Evolutionary conservation across 2,888 invertebrate species (phyloP).

Genomic region (Allolobophora icterica): DNA sequence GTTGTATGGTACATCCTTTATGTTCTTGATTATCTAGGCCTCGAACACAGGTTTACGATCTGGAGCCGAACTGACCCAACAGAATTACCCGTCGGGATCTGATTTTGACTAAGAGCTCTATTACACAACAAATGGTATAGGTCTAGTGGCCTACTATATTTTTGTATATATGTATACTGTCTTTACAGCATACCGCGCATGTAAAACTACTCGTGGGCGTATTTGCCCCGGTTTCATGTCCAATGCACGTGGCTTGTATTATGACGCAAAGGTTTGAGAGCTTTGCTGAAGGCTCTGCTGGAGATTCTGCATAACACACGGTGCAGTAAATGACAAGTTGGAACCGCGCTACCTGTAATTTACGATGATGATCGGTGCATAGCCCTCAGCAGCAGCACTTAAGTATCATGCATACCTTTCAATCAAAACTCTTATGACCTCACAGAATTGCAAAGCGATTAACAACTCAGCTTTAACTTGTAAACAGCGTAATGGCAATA

Average conservation of each 20-base stretch:
- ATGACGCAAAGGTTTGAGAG: not conserved
- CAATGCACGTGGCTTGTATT: not conserved
- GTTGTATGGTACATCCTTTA: not conserved
- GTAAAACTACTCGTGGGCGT: no score
- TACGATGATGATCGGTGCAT: not conserved
- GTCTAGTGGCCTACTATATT: no score
- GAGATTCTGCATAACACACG: not conserved
- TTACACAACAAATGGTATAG: no score
- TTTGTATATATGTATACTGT: no score
- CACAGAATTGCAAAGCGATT: not conserved
- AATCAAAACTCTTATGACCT: not conserved
- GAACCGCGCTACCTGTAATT: not conserved
- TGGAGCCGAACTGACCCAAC: not conserved
- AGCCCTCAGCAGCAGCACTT: not conserved
- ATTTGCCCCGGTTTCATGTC: not conserved
- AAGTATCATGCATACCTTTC: not conserved
- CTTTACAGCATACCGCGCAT: no score
- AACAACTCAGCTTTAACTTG: not conserved
- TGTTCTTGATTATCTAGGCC: not conserved
- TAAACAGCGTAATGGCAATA: not conserved
- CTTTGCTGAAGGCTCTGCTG: no score
- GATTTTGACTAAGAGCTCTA: no score
- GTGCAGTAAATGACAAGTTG: not conserved
- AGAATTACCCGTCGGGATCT: no score
- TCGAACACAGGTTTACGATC: not conserved